These are phyloP conservation scores for Mastomys coucha DNA, from an alignment of 2,113 vertebrate species.

Conservation along the genomic window DNA sequence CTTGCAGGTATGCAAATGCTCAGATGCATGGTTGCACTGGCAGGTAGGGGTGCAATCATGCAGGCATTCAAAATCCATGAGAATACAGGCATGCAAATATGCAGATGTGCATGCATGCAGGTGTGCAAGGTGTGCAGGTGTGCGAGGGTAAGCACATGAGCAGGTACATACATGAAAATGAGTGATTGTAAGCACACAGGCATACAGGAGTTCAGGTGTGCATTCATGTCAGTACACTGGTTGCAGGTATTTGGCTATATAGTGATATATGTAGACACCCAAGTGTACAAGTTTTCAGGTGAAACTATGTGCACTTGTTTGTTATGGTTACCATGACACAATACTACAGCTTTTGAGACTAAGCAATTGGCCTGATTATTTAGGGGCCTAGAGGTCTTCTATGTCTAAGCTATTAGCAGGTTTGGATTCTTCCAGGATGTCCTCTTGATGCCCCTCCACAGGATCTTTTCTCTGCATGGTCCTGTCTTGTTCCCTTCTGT, in stretches of 20 bases:
- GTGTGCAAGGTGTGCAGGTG: background rate
- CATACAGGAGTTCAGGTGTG: background rate
- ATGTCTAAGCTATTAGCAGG: too few relatives aligned
- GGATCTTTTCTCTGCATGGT: background rate
- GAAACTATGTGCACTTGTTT: too few relatives aligned
- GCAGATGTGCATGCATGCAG: background rate
- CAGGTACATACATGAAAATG: background rate
- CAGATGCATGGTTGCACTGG: background rate
- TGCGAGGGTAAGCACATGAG: background rate
- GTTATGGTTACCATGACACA: accelerated
- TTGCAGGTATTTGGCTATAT: background rate
- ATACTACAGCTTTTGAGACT: background rate
- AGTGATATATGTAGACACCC: background rate
- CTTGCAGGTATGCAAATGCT: background rate
- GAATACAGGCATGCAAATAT: background rate
- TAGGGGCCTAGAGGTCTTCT: background rate
- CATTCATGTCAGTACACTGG: background rate
- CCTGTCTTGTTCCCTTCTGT: background rate
- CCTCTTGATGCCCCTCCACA: background rate
- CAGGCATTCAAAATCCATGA: background rate
- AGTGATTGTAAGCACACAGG: background rate
- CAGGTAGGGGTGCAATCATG: background rate
- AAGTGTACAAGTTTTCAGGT: background rate
- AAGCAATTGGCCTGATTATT: background rate
- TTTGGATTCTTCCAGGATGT: background rate